phyloP scores from a whole-genome alignment of 1,140 invertebrate genomes.

The Heliconius congener region DNA sequence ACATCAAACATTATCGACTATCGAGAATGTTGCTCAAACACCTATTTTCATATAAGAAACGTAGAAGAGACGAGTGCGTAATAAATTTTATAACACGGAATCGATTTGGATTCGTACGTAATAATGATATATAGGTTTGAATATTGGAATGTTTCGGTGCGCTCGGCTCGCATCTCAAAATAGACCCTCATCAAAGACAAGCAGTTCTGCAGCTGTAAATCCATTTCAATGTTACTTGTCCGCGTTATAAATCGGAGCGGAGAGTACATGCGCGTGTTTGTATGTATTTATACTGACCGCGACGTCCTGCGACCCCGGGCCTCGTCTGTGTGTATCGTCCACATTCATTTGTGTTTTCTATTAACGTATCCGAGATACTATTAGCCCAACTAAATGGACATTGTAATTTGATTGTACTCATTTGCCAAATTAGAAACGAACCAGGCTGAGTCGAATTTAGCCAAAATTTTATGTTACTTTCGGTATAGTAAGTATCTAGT shows the following conservation, averaged over 20 bases:
- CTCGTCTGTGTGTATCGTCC: constrained; percentile 49
- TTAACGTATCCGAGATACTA: constrained; percentile 68
- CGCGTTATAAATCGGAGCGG: constrained; percentile 77
- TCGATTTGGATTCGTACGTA: constrained; percentile 77
- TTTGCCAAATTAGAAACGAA: constrained; percentile 60
- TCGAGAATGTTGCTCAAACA: constrained; percentile 66
- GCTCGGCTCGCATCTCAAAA: constrained; percentile 75
- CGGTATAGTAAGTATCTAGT: not conserved
- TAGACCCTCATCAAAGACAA: constrained; percentile 81
- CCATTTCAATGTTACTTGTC: constrained; percentile 79
- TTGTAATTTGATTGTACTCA: constrained; percentile 70
- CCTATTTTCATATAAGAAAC: constrained; percentile 79
- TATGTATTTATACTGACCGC: constrained; percentile 50
- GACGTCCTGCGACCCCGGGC: constrained; percentile 55
- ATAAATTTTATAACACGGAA: constrained; percentile 80
- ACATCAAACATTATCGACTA: constrained; percentile 79
- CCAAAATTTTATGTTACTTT: constrained; percentile 29
- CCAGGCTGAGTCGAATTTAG: constrained; percentile 20
- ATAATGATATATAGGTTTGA: constrained; percentile 79
- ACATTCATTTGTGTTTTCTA: constrained; percentile 72
- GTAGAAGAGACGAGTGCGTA: constrained; percentile 75
- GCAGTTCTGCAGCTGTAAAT: constrained; percentile 81
- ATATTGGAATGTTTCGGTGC: constrained; percentile 78
- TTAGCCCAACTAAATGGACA: constrained; percentile 65
- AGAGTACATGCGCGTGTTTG: constrained; percentile 54